Conservation (phyloP, 2,888 invertebrate species). For the Bimastos eiseni region DNA sequence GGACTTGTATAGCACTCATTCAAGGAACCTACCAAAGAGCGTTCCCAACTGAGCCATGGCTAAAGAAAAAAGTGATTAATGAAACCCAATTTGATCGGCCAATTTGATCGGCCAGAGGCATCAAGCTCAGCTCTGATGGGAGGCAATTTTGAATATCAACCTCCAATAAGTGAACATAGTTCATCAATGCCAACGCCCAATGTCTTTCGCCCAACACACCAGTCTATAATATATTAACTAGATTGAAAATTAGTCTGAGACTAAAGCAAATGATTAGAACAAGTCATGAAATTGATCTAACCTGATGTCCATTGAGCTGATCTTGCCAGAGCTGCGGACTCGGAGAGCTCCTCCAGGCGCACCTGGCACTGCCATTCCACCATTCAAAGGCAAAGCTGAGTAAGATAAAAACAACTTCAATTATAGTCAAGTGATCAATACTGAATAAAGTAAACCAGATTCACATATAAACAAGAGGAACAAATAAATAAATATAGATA, state of each 20-base stretch:
- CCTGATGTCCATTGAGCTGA: constrained; percentile 63
- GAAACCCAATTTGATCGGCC: too few relatives aligned
- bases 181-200: neutral
- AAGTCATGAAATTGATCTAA: constrained; percentile 20
- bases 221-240: neutral
- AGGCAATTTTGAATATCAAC: too few relatives aligned
- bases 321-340: constrained; percentile 50
- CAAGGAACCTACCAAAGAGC: too few relatives aligned
- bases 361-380: constrained; percentile 26
- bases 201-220: neutral
- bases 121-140: too few relatives aligned
- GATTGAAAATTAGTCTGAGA: neutral
- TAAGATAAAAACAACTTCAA: neutral
- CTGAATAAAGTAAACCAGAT: neutral
- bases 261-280: neutral
- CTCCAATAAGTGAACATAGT: neutral
- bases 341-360: constrained; percentile 26
- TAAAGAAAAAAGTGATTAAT: too few relatives aligned
- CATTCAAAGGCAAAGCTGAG: constrained; percentile 35
- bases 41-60: too few relatives aligned
- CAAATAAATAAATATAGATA: too few relatives aligned
- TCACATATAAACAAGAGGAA: too few relatives aligned
- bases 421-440: neutral
- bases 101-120: too few relatives aligned
- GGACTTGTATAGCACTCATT: too few relatives aligned